Conservation (phyloP, 2,113 vertebrate genomes). For the Carassius carassius region DNA sequence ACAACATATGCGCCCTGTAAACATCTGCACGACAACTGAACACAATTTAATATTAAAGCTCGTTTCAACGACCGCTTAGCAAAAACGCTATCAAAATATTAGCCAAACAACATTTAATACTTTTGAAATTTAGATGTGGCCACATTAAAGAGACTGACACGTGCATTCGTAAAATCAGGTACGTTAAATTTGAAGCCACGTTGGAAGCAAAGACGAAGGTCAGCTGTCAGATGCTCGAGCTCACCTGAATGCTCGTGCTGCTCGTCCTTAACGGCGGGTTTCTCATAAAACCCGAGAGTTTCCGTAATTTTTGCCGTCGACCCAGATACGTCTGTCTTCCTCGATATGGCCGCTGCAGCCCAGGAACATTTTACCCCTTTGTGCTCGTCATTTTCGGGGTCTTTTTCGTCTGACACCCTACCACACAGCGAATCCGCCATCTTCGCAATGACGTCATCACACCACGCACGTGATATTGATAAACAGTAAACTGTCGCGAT, state of each 20-base stretch:
- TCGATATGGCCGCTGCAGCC: slow-evolving; percentile 55
- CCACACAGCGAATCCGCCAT: slow-evolving; percentile 74
- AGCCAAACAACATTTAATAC: neutral
- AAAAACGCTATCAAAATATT: too few species aligned
- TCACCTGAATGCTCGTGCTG: slow-evolving; percentile 69
- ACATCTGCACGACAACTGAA: neutral
- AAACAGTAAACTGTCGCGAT: neutral
- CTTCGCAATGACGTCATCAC: slow-evolving; percentile 62
- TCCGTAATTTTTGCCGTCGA: slow-evolving; percentile 64
- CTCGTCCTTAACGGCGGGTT: slow-evolving; percentile 63
- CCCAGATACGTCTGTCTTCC: slow-evolving; percentile 31
- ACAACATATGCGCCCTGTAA: neutral
- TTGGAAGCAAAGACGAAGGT: slow-evolving; percentile 28
- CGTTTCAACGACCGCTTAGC: neutral
- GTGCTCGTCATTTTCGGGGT: slow-evolving; percentile 62
- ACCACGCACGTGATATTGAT: slow-evolving; percentile 21
- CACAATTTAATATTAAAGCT: neutral
- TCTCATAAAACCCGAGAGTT: slow-evolving; percentile 76
- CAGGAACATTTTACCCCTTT: slow-evolving; percentile 56
- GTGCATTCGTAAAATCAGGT: neutral
- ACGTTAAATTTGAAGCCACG: slow-evolving; percentile 19
- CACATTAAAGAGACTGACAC: neutral
- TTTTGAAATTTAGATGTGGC: neutral
- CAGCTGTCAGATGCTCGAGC: slow-evolving; percentile 50
- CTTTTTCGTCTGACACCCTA: slow-evolving; percentile 72